Conservation (phyloP, 2,888 invertebrate genomes). For the Clitarchus hookeri region DNA sequence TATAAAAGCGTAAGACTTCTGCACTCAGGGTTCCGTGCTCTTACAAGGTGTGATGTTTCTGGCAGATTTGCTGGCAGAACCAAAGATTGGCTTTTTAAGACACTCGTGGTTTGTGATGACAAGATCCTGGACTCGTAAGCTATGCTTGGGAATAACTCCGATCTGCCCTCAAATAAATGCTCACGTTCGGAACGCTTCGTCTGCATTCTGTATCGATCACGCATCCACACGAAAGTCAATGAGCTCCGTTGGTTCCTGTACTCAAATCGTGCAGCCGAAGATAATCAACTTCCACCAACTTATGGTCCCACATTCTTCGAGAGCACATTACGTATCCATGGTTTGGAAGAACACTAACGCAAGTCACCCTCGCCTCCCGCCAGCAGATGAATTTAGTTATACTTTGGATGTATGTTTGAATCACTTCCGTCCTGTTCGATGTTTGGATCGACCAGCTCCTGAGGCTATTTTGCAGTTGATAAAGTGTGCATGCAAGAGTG, state of each 20-base stretch:
- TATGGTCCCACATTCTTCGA: not conserved
- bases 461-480: not conserved
- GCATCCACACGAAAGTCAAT: not conserved
- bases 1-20: not conserved
- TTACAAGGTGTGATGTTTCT: not conserved
- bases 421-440: conserved; percentile 16
- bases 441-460: not conserved
- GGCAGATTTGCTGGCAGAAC: not conserved
- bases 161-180: not conserved
- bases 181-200: not conserved
- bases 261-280: not conserved
- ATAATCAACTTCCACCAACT: not conserved
- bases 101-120: not conserved
- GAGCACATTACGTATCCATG: too few species aligned
- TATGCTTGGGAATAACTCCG: not conserved
- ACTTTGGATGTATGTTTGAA: not conserved
- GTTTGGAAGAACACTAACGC: not conserved
- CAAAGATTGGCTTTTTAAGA: not conserved
- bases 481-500: not conserved
- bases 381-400: not conserved
- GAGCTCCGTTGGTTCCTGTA: conserved; percentile 20
- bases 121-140: not conserved
- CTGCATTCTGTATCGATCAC: not conserved
- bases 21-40: conserved; percentile 16
- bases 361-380: not conserved